Percentiles rank a stretch among this genome's conserved stretches.
These are phyloP conservation scores for Popillia japonica DNA, from an alignment of 1,140 invertebrate species.

Conservation along the genomic window DNA sequence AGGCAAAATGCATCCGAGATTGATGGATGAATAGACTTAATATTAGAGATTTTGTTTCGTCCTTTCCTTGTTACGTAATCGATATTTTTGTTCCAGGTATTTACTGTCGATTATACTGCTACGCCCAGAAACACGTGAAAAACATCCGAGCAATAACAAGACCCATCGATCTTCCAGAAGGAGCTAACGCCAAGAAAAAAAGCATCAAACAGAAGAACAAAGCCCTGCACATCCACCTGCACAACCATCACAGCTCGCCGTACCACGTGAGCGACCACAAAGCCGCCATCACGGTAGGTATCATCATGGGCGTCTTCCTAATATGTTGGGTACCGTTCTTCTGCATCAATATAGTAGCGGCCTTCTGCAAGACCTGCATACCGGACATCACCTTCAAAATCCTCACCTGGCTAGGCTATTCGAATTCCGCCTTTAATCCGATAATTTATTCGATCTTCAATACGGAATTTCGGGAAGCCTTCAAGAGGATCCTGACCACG, in stretches of 20 bases:
- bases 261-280: conserved; percentile 96
- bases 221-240: conserved; percentile 58
- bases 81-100: conserved; percentile 61
- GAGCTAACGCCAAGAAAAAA: conserved; percentile 55
- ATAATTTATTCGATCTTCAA: conserved; percentile 99
- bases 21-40: not conserved
- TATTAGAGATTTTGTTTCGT: not conserved
- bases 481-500: conserved; percentile 91
- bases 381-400: conserved; percentile 82
- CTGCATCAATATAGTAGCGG: conserved; percentile 93
- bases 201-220: conserved; percentile 59
- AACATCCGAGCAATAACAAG: conserved; percentile 89
- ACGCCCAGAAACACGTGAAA: conserved; percentile 97
- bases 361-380: conserved; percentile 94
- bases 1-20: not conserved
- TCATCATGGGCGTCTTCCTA: conserved; percentile 94
- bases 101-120: conserved; percentile 87
- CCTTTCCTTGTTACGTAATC: too few species aligned
- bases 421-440: conserved; percentile 96
- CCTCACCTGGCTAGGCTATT: conserved; percentile 98
- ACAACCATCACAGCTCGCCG: conserved; percentile 76
- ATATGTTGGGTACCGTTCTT: conserved; percentile 83
- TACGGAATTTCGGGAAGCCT: conserved; percentile 99
- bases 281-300: conserved; percentile 93
- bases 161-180: conserved; percentile 71